Percentiles rank a stretch among this genome's conserved stretches.
Evolutionary conservation across 2,113 vertebrate genomes (phyloP).

Genomic region (Amazona vittata): DNA sequence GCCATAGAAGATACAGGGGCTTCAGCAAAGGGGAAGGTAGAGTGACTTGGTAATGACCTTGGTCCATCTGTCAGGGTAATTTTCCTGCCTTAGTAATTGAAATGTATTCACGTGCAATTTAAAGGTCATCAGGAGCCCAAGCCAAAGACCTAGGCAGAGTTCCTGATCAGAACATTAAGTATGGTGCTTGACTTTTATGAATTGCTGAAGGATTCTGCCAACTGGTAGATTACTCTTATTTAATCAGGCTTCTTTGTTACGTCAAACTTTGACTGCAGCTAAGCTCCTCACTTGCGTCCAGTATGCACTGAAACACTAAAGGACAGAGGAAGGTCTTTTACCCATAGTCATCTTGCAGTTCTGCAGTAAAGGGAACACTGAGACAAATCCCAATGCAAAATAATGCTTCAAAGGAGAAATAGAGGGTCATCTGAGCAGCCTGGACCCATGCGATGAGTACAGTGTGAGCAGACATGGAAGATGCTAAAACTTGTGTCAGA

Average conservation of each 20-base stretch:
- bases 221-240: constrained; percentile 19
- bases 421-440: not conserved
- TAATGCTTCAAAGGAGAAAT: not conserved
- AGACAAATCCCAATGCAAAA: not conserved
- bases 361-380: not conserved
- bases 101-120: constrained; percentile 42
- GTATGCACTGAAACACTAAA: not conserved
- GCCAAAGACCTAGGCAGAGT: not conserved
- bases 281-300: constrained; percentile 24
- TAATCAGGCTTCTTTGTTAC: constrained; percentile 30
- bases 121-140: constrained; percentile 14
- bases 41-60: constrained; percentile 21
- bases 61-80: constrained; percentile 3
- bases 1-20: not conserved
- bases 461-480: not conserved
- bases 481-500: not conserved
- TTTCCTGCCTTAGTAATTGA: constrained; percentile 17
- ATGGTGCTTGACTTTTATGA: constrained; percentile 1
- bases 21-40: not conserved
- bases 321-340: constrained; percentile 7
- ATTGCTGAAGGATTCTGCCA: not conserved
- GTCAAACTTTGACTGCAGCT: constrained; percentile 27
- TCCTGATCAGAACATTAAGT: constrained; percentile 11
- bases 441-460: not conserved
- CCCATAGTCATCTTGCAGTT: not conserved